These are phyloP conservation scores for Enteromius thamalakanensis DNA, from an alignment of 2,797 vertebrate species.

Conservation along the genomic window DNA sequence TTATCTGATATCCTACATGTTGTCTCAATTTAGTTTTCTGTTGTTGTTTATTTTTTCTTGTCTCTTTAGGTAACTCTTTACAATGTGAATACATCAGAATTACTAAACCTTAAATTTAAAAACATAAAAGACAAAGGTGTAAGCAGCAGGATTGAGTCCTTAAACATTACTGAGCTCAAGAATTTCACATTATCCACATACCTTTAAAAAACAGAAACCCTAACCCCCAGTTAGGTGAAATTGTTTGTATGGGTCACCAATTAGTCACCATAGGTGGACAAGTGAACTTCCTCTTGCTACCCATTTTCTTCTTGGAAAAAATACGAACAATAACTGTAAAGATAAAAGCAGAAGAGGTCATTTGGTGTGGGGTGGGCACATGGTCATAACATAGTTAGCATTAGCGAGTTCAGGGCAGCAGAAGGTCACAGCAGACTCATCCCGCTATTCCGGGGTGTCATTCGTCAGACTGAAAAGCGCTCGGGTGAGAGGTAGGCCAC, in stretches of 20 bases:
- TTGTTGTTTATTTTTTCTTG: slow-evolving; percentile 1
- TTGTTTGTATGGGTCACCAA: neutral
- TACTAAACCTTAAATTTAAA: slow-evolving; percentile 70
- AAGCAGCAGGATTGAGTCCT: slow-evolving; percentile 57
- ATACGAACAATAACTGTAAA: slow-evolving; percentile 57
- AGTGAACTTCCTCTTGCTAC: slow-evolving; percentile 16
- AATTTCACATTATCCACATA: slow-evolving; percentile 37
- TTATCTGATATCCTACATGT: slow-evolving; percentile 9
- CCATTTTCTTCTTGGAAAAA: slow-evolving; percentile 72
- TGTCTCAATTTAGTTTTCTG: neutral
- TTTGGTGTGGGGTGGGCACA: slow-evolving; percentile 28
- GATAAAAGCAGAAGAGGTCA: slow-evolving; percentile 71
- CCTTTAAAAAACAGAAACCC: neutral
- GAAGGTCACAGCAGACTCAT: slow-evolving; percentile 81
- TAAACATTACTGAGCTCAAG: neutral
- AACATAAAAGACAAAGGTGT: slow-evolving; percentile 79
- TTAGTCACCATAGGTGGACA: slow-evolving; percentile 24
- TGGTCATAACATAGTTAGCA: slow-evolving; percentile 53
- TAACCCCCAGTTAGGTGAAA: neutral
- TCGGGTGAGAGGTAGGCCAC: slow-evolving; percentile 75
- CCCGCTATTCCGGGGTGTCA: slow-evolving; percentile 77
- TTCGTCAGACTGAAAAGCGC: slow-evolving; percentile 80
- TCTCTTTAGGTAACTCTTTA: neutral
- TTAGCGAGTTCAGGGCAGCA: slow-evolving; percentile 74
- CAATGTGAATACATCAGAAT: neutral